Conservation (phyloP, 2,113 vertebrate species). For the Peromyscus maniculatus region DNA sequence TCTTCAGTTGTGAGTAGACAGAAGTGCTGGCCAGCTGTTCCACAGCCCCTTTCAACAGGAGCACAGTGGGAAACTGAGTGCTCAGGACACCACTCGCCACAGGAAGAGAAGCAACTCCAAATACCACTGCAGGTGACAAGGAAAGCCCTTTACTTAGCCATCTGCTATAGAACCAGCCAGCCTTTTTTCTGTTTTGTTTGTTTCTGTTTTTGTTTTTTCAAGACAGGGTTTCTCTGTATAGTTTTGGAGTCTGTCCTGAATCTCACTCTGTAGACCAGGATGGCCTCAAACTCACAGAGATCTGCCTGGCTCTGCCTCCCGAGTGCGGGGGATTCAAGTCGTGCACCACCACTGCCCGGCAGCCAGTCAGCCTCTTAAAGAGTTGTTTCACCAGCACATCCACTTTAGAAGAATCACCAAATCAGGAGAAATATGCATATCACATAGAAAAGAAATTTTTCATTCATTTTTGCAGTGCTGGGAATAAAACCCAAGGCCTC, state of each 20-base stretch:
- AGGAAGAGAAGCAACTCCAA: background rate
- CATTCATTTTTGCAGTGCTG: background rate
- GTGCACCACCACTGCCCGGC: no score
- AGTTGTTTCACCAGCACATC: background rate
- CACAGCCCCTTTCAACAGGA: background rate
- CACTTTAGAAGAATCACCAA: conserved; percentile 13
- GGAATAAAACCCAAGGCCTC: background rate
- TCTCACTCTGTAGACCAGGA: no score
- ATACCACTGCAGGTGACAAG: background rate
- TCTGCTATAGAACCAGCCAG: background rate
- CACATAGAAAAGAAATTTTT: background rate
- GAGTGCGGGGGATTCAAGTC: no score
- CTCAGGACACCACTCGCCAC: background rate
- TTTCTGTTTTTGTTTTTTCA: no score
- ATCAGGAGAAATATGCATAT: background rate
- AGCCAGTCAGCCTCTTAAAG: background rate
- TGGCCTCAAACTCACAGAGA: no score
- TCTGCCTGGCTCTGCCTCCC: no score
- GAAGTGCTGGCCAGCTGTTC: background rate
- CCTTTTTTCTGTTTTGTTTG: background rate
- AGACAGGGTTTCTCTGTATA: no score
- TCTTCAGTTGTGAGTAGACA: background rate
- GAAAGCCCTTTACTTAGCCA: background rate
- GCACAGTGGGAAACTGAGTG: background rate
- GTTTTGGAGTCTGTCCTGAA: no score